phyloP scores from a whole-genome alignment of 2,113 vertebrate species.

The Dunckerocampus dactyliophorus region DNA sequence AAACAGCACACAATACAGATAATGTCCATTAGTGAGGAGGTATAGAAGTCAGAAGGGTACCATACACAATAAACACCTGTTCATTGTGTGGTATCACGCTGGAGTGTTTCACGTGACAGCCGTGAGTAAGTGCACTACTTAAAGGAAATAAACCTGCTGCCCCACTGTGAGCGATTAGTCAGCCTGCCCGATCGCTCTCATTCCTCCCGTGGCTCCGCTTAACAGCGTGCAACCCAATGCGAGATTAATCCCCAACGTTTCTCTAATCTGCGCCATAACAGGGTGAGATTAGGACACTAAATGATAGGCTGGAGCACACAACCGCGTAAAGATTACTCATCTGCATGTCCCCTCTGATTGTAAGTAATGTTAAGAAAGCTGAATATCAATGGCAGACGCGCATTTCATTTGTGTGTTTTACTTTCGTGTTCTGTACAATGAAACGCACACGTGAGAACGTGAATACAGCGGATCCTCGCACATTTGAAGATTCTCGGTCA shows the following conservation, averaged over 20 bases:
- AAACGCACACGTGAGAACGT: neutral
- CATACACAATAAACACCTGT: no score
- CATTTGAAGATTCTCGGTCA: no score
- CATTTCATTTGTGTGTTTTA: conserved; percentile 4
- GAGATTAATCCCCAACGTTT: conserved; percentile 42
- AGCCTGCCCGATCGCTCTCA: neutral
- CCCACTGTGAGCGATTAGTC: conserved; percentile 5
- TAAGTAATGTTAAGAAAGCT: conserved; percentile 39
- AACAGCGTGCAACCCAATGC: conserved; percentile 19
- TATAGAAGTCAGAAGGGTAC: no score
- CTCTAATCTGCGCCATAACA: conserved; percentile 50
- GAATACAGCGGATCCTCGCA: no score
- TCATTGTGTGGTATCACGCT: no score
- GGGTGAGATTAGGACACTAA: conserved; percentile 46
- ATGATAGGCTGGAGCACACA: conserved; percentile 44
- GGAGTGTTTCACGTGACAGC: conserved; percentile 1
- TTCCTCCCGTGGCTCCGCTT: conserved; percentile 11
- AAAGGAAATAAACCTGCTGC: conserved; percentile 1
- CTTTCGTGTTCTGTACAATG: conserved; percentile 16
- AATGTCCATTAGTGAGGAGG: no score
- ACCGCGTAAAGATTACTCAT: conserved; percentile 54
- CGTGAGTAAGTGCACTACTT: conserved; percentile 10
- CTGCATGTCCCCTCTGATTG: conserved; percentile 38
- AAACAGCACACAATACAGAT: conserved; percentile 6
- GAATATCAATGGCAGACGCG: conserved; percentile 15